These are phyloP conservation scores for Sternotherus odoratus DNA, from an alignment of 2,797 vertebrate species.

Conservation along the genomic window DNA sequence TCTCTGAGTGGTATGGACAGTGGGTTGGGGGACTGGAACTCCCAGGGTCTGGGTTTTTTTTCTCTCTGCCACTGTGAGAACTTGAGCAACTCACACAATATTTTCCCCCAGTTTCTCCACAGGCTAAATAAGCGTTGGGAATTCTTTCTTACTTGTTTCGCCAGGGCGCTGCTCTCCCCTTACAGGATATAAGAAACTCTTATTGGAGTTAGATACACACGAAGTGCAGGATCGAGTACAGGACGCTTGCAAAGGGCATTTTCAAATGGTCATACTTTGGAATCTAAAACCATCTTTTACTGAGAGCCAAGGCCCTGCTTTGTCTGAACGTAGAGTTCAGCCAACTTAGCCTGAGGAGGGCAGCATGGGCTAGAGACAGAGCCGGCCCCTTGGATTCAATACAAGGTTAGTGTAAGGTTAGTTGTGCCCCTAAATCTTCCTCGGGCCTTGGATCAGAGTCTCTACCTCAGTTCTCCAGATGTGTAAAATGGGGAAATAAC, in stretches of 20 bases:
- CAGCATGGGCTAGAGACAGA: not conserved
- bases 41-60: not conserved
- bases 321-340: not conserved
- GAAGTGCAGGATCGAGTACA: accelerated
- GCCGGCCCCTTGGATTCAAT: not conserved
- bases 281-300: not conserved
- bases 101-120: not conserved
- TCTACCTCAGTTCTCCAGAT: not conserved
- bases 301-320: not conserved
- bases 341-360: not conserved
- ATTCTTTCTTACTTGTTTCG: not conserved
- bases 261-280: not conserved
- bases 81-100: not conserved
- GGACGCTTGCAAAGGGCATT: too few species aligned
- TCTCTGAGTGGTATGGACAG: not conserved
- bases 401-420: accelerated
- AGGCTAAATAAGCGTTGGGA: not conserved
- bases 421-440: not conserved
- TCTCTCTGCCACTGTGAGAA: not conserved
- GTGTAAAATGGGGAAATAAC: not conserved
- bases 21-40: not conserved
- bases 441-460: not conserved
- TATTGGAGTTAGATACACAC: not conserved
- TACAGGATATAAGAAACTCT: not conserved
- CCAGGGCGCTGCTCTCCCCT: not conserved